Percentiles rank a stretch among this genome's conserved stretches.
These are phyloP conservation scores for Otus scops DNA, from an alignment of 2,797 vertebrate species.

Conservation along the genomic window DNA sequence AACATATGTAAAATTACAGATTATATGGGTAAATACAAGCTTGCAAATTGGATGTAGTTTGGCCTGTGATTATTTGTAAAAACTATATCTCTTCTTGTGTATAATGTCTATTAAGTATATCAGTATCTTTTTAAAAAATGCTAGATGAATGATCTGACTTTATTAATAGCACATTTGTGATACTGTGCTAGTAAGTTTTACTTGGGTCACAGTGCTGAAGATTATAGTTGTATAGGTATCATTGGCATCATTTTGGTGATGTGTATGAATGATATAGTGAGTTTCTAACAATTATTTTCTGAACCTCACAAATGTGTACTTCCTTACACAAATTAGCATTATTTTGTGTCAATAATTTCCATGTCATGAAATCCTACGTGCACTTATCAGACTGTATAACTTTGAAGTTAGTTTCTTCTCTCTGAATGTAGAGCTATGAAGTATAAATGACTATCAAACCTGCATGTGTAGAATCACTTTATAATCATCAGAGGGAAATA, in stretches of 20 bases:
- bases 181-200: neutral
- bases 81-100: neutral
- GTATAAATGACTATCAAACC: neutral
- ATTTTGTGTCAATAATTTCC: neutral
- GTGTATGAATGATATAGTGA: neutral
- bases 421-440: neutral
- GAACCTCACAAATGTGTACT: neutral
- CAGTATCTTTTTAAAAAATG: neutral
- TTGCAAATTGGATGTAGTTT: neutral
- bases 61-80: neutral
- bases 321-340: neutral
- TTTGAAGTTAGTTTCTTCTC: neutral
- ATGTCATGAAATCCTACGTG: rapidly evolving
- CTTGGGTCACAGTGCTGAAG: neutral
- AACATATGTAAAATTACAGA: neutral
- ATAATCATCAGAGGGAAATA: neutral
- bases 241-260: neutral
- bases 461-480: neutral
- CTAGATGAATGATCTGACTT: neutral
- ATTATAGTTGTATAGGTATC: neutral
- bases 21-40: neutral
- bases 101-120: neutral
- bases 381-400: rapidly evolving
- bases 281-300: neutral
- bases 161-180: neutral